Conservation (phyloP, 2,113 vertebrate genomes). For the Halcyon senegalensis region DNA sequence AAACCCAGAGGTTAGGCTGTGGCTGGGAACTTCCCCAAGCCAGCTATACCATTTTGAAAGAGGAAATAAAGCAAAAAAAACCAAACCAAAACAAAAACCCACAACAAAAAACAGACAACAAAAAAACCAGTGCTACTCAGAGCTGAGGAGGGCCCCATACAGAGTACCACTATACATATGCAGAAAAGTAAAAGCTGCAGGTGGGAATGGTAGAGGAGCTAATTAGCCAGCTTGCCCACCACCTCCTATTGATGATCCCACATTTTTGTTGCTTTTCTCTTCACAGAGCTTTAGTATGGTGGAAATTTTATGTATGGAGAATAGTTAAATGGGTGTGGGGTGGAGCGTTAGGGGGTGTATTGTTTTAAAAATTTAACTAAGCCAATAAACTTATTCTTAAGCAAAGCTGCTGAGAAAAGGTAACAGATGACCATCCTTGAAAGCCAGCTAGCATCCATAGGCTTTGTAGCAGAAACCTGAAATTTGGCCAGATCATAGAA, state of each 20-base stretch:
- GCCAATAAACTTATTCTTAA: not conserved
- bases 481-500: not conserved
- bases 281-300: not conserved
- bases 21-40: not conserved
- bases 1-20: not conserved
- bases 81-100: too few relatives aligned
- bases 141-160: not conserved
- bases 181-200: not conserved
- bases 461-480: not conserved
- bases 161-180: rapidly evolving
- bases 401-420: not conserved
- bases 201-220: not conserved
- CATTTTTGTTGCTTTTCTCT: not conserved
- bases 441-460: not conserved
- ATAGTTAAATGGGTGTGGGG: not conserved
- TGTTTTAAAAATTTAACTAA: not conserved
- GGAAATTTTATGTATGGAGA: not conserved
- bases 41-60: not conserved
- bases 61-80: rapidly evolving
- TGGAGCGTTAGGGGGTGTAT: too few relatives aligned
- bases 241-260: not conserved
- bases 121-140: not conserved
- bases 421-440: not conserved
- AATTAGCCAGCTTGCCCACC: not conserved
- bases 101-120: too few relatives aligned